Evolutionary conservation across 1,140 invertebrate species (phyloP).

Genomic region (Pachyrhynchus sulphureomaculatus): DNA sequence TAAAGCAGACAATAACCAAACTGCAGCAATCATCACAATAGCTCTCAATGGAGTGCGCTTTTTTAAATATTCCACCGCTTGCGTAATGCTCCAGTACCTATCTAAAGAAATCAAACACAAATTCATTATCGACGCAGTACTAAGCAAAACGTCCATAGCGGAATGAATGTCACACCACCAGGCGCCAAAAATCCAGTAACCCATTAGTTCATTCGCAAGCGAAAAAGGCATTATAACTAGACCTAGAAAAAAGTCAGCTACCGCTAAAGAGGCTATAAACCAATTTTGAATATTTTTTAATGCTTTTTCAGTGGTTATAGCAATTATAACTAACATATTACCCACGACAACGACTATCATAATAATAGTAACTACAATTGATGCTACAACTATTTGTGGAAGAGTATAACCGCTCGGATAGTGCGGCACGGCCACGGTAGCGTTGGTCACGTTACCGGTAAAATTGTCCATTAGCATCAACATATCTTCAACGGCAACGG

Average conservation of each 20-base stretch:
- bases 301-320: conserved; percentile 92
- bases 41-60: conserved; percentile 89
- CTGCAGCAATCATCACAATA: conserved; percentile 89
- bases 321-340: conserved; percentile 96
- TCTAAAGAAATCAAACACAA: conserved; percentile 94
- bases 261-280: conserved; percentile 95
- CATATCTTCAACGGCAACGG: conserved; percentile 44
- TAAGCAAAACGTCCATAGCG: conserved; percentile 94
- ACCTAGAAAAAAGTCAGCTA: conserved; percentile 94
- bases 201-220: conserved; percentile 94
- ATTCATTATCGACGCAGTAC: conserved; percentile 96
- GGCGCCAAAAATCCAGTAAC: conserved; percentile 94
- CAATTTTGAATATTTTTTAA: conserved; percentile 97
- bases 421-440: conserved; percentile 51
- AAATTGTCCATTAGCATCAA: conserved; percentile 42
- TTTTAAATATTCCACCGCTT: conserved; percentile 93
- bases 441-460: conserved; percentile 41
- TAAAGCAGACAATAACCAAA: conserved; percentile 91
- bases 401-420: conserved; percentile 88
- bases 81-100: conserved; percentile 96
- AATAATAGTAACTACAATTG: conserved; percentile 85
- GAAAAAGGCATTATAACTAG: conserved; percentile 97
- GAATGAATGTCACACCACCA: conserved; percentile 94
- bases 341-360: conserved; percentile 98
- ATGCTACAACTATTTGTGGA: conserved; percentile 82